Base-by-base conservation (phyloP, 1,140 invertebrate species). In the Atta cephalotes region DNA sequence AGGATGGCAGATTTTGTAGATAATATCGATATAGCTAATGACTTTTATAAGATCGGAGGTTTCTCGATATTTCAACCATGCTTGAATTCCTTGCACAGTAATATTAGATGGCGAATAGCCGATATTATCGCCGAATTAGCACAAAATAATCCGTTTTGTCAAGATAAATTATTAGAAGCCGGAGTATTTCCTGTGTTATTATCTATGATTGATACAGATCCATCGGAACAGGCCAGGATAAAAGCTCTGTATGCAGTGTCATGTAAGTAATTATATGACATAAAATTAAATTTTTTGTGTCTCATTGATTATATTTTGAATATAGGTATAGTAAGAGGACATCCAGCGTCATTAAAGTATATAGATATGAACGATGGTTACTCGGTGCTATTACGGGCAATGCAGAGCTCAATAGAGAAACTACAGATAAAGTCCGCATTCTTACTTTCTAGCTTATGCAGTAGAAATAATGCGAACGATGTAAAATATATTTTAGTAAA, bases 41-140 rank as follows among this genome's bases (percentile, higher is more conserved):
- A 98, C 95, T 98, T 98, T 93, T 96, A 97, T 90, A 98, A 98
- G 95, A 96, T 98, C 89, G 97, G 97, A 9, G 98, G 97, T 1
- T 98, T 97, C 91, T 94, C 96, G 0, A 96, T 98, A 62, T 96
- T 98, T 63, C 95, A 96, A 0, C 93, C 96, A 0, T 97, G 97
- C 91, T 94, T 98, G 31, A 96, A 96, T 86, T 97, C 96, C 76
- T 93, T 96, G 4, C 96, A 97, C 87, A 92, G 95, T 2, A 95
- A 96, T 14, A 95, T 98, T 0, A 95, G 97, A 45, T 96, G 96
- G 90, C 94, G 94, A 76, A 96, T 96, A 28, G 96, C 97, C n/a
- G 96, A 97, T 87, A 92, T 98, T 16, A 95, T 98, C 21, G 97
- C 96, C 0, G 96, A 97, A 89, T 90, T 98, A 25, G 97, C 97